These are phyloP conservation scores for Mustela lutreola DNA, from an alignment of 2,113 vertebrate genomes.

Conservation along the genomic window DNA sequence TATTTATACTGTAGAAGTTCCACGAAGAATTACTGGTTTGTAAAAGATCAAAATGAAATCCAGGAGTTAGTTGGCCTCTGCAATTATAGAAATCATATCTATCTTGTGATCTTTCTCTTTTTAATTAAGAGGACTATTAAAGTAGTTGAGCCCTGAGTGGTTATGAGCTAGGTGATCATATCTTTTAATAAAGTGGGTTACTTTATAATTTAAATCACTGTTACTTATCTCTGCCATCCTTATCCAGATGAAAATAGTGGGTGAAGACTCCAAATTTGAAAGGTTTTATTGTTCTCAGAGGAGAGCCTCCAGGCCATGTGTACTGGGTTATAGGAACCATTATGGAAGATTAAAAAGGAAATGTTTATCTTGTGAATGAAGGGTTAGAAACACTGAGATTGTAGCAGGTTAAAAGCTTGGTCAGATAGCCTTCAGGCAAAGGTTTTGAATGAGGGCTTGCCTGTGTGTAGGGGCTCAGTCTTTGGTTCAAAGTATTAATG, in stretches of 20 bases:
- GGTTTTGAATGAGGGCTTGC: neutral
- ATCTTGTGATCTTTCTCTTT: slow-evolving; percentile 66
- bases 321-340: neutral
- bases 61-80: neutral
- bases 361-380: neutral
- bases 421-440: neutral
- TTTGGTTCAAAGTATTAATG: neutral
- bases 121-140: slow-evolving; percentile 69
- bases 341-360: slow-evolving; percentile 20
- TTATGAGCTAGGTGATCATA: slow-evolving; percentile 38
- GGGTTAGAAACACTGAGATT: neutral
- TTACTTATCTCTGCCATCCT: neutral
- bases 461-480: neutral
- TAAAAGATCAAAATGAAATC: slow-evolving; percentile 61
- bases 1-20: neutral
- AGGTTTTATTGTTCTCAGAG: slow-evolving; percentile 55
- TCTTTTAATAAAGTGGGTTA: slow-evolving; percentile 53
- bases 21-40: slow-evolving; percentile 34
- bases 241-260: neutral
- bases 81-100: neutral
- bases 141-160: neutral
- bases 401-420: neutral
- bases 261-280: neutral
- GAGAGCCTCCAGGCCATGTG: neutral
- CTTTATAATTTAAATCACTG: slow-evolving; percentile 43